Base-by-base conservation (phyloP, 2,797 vertebrate species). In the Microhierax caerulescens region DNA sequence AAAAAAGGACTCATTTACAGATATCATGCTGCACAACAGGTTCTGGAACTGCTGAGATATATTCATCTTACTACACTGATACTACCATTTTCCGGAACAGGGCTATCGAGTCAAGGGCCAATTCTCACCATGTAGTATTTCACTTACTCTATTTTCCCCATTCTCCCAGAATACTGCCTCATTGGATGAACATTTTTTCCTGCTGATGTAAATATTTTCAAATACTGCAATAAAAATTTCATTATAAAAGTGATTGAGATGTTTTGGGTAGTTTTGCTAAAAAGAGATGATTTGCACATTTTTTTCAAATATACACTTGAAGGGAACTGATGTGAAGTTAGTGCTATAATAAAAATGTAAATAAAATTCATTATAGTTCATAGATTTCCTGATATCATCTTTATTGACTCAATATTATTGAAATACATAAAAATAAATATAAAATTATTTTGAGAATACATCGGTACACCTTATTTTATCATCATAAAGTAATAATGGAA, bases 311-410 rank as follows among this genome's bases (percentile, higher is more conserved):
- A 21, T 47, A 82, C 88, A 95, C 92, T 95, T 92, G 92, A 89
- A 97, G 32, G 70, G 63, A 95, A 90, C 68, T 70, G 92, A 96
- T 96, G 72, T 65, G 90, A 87, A 95, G 94, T 94, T 92, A 95
- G 61, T 86, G 76, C 68, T 72, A 37, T 70, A 93, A 97, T 97
- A 96, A 97, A 97, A 95, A 97, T 93, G 88, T 96, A 97, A 95
- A 96, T 96, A 96, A 96, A 96, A 95, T 94, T 97, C 88, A 94
- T 96, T 95, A 95, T 69, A 75, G 80, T 90, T 91, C 82, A 96
- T 89, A 91, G 80, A 94, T 96, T 96, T 82, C 87, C 80, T 54
- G 80, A 82, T 95, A 93, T n/a, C 73, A 37, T 95, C 82, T 88
- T 94, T 92, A 95, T 77, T 93, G 95, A 92, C 65, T 91, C 74